Evolutionary conservation across 2,888 invertebrate genomes (phyloP).

Genomic region (Mesodorylaimus sp.): DNA sequence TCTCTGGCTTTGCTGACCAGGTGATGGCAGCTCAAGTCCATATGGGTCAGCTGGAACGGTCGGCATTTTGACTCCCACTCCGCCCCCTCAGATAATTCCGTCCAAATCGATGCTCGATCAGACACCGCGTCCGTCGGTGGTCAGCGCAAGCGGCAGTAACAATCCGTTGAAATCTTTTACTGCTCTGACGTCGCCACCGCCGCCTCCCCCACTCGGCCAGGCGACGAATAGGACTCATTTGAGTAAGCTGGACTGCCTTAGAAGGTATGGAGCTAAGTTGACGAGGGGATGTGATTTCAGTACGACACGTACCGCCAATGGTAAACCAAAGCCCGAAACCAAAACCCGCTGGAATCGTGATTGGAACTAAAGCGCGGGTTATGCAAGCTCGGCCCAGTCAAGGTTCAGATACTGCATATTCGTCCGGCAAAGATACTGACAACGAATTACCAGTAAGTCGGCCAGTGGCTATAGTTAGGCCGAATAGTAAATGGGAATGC

Average conservation of each 20-base stretch:
- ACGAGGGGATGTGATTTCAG: not conserved
- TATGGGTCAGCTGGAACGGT: constrained; percentile 21
- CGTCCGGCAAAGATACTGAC: constrained; percentile 4
- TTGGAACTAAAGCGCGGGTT: constrained; percentile 3
- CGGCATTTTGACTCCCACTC: constrained; percentile 13
- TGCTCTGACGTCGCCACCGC: constrained; percentile 10
- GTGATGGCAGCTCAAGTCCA: constrained; percentile 15
- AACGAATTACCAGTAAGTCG: not conserved
- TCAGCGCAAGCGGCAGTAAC: constrained; percentile 10
- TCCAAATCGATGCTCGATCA: not conserved
- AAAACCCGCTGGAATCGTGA: constrained; percentile 9
- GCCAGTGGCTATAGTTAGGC: not conserved
- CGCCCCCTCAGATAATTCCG: not conserved
- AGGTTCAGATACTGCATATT: not conserved
- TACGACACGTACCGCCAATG: not conserved
- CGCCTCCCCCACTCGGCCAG: constrained; percentile 9
- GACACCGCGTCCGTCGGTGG: constrained; percentile 18
- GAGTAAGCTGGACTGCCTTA: no score
- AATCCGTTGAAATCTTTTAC: constrained; percentile 16
- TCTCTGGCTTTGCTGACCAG: constrained; percentile 16
- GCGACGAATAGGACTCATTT: constrained; percentile 2
- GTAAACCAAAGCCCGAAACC: not conserved
- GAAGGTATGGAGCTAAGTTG: no score
- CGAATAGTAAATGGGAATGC: not conserved
- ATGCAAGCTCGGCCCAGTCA: not conserved